Percentiles rank a stretch among this genome's conserved stretches.
These are phyloP conservation scores for Hylaeus anthracinus DNA, from an alignment of 1,140 invertebrate genomes.

Conservation along the genomic window DNA sequence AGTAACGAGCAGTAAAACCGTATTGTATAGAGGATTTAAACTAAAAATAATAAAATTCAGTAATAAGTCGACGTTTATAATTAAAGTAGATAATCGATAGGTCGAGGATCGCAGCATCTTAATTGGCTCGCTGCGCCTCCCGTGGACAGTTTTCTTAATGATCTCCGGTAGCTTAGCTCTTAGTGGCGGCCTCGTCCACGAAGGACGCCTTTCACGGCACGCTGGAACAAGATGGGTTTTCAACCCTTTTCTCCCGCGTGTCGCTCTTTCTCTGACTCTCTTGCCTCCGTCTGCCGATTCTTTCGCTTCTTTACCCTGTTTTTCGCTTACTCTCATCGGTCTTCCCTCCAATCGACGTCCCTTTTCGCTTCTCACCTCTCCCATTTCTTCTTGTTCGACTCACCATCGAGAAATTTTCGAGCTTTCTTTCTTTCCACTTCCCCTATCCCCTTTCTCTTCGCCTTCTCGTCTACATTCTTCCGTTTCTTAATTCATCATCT, in stretches of 20 bases:
- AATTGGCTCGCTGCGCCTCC: conserved; percentile 79
- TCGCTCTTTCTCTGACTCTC: conserved; percentile 20
- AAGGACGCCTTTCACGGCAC: conserved; percentile 70
- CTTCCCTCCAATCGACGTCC: not conserved
- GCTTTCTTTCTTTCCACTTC: conserved; percentile 12
- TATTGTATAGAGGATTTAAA: conserved; percentile 75
- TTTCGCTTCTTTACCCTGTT: not conserved
- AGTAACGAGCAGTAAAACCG: conserved; percentile 66
- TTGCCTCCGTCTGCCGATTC: conserved; percentile 22
- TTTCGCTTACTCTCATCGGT: conserved; percentile 38
- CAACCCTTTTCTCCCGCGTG: conserved; percentile 44
- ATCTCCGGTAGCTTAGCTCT: conserved; percentile 81
- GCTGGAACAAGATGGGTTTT: conserved; percentile 64
- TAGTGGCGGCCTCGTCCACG: conserved; percentile 74
- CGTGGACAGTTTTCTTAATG: conserved; percentile 81
- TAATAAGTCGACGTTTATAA: conserved; percentile 79
- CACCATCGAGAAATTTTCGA: too few relatives aligned
- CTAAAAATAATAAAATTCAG: conserved; percentile 77
- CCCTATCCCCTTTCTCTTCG: too few relatives aligned
- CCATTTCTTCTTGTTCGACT: too few relatives aligned
- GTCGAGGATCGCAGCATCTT: conserved; percentile 79
- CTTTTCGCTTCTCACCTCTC: not conserved
- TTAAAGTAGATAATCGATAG: conserved; percentile 82
- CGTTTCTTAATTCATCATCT: conserved; percentile 15
- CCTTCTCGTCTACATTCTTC: conserved; percentile 1